Base-by-base conservation (phyloP, 2,888 invertebrate species). In the Sthenelais limicola region DNA sequence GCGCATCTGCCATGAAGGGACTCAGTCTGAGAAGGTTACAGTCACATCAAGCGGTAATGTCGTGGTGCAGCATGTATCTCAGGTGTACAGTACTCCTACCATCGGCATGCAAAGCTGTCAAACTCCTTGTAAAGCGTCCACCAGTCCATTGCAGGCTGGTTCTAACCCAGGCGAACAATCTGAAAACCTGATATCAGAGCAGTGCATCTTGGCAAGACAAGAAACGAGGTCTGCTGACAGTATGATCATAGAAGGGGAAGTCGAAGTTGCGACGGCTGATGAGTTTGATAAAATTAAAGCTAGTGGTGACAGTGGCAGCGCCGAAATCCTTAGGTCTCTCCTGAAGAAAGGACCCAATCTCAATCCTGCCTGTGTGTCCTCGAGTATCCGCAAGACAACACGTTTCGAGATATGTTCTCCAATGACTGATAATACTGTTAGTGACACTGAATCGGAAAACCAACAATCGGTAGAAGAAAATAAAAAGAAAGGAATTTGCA, bases 401-500 rank as follows among this genome's bases (percentile, higher is more conserved):
- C n/a, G n/a, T n/a, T n/a, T n/a, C n/a, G n/a, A n/a, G n/a, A n/a
- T n/a, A n/a, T 21, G 9, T 12, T n/a, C 9, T 9, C 21, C 12
- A 2, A 49, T 21, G 21, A 49, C 70, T 3, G 54, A 70, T 26
- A 72, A 38, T 12, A 66, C 49, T 15, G 58, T n/a, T 9, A 47
- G 32, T 21, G 67, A 54, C 26, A 52, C 49, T 15, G 74, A 74
- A 15, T 49, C 38, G 0, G 68, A 35, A 35, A 15, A 30, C 26
- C 33, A 58, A 1, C 30, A 35, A 7, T 52, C 26, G 15, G 68
- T 38, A n/a, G 49, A 32, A 28, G 38, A 43, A 18, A 68, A 68
- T 56, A 54, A 43, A 26, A 75, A 75, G 49, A 43, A 52, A 21
- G 86, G 86, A 3, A 87, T 87, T 62, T 85, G 86, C 38, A 84